phyloP scores from a whole-genome alignment of 2,888 invertebrate species.

The Chymomyza caudatula region DNA sequence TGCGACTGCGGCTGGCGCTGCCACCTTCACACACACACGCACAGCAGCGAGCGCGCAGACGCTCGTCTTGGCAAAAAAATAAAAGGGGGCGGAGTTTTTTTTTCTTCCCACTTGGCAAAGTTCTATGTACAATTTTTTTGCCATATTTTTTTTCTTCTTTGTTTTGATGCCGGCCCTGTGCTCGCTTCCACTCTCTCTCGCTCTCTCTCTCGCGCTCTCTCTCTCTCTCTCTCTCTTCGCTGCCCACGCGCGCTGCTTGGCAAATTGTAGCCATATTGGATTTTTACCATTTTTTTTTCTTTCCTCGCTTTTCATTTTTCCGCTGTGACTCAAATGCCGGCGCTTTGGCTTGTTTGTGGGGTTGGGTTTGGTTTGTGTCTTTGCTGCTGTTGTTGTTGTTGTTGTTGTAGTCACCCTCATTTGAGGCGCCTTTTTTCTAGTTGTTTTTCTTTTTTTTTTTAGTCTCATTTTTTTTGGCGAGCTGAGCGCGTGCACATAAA shows the following conservation, averaged over 20 bases:
- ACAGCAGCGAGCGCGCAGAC: constrained; percentile 56
- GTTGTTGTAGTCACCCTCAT: constrained; percentile 40
- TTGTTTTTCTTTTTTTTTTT: constrained; percentile 16
- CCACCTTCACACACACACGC: constrained; percentile 16
- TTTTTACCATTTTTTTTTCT: constrained; percentile 51
- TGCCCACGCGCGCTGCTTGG: constrained; percentile 49
- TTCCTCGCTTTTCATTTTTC: constrained; percentile 8
- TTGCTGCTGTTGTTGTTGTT: constrained; percentile 25
- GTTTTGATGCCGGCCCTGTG: constrained; percentile 10
- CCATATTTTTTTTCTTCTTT: constrained; percentile 15
- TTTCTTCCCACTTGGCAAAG: constrained; percentile 32
- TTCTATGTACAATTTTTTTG: constrained; percentile 61
- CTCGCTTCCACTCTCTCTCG: constrained; percentile 12
- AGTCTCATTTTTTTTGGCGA: constrained; percentile 4
- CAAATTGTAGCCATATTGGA: constrained; percentile 73
- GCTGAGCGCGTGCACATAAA: constrained; percentile 57
- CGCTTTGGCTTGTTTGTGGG: constrained; percentile 27
- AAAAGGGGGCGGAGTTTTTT: constrained; percentile 76
- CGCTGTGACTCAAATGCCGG: constrained; percentile 4
- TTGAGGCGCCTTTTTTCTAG: constrained; percentile 48
- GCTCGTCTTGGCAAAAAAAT: constrained; percentile 65
- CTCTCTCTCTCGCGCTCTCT: constrained; percentile 33
- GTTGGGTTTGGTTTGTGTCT: constrained; percentile 56
- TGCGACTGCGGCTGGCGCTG: constrained; percentile 35
- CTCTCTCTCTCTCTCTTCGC: constrained; percentile 26